Percentiles rank a stretch among this genome's conserved stretches.
Conservation (phyloP, 2,888 invertebrate genomes). For the Agrochola circellaris region DNA sequence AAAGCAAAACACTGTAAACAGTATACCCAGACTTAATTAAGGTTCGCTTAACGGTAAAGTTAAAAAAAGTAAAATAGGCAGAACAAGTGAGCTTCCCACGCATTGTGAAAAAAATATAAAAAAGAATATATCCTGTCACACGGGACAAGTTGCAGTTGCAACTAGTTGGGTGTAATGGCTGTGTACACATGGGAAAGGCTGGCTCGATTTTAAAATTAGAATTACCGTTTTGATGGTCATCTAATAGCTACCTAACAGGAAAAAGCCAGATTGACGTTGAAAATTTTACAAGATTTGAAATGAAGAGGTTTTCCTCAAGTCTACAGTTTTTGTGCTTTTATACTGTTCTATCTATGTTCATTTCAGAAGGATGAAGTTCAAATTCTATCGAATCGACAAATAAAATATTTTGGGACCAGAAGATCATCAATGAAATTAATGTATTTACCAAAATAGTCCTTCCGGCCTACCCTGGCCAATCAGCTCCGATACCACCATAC, state of each 20-base stretch:
- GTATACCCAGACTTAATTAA: constrained; percentile 49
- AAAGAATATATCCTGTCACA: constrained; percentile 65
- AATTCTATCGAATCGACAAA: not conserved
- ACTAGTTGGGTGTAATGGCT: constrained; percentile 38
- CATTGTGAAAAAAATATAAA: constrained; percentile 50
- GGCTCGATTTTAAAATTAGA: constrained; percentile 17
- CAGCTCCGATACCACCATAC: not conserved
- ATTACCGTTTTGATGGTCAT: not conserved
- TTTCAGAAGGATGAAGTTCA: not conserved
- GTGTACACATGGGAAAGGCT: constrained; percentile 21
- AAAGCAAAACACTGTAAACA: constrained; percentile 38
- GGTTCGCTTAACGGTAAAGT: constrained; percentile 58
- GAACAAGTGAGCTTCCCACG: constrained; percentile 65
- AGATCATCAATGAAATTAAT: not conserved
- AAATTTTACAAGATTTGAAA: not conserved
- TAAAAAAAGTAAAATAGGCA: constrained; percentile 58
- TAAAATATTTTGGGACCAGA: not conserved
- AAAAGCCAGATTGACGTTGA: not conserved
- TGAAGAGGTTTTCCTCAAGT: not conserved
- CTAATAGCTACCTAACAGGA: not conserved
- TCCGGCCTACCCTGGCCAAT: not conserved
- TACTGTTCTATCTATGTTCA: not conserved
- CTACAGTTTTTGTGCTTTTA: not conserved
- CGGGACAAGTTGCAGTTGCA: constrained; percentile 45
- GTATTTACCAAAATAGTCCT: not conserved